phyloP scores from a whole-genome alignment of 2,888 invertebrate genomes.

The Macaria notata region DNA sequence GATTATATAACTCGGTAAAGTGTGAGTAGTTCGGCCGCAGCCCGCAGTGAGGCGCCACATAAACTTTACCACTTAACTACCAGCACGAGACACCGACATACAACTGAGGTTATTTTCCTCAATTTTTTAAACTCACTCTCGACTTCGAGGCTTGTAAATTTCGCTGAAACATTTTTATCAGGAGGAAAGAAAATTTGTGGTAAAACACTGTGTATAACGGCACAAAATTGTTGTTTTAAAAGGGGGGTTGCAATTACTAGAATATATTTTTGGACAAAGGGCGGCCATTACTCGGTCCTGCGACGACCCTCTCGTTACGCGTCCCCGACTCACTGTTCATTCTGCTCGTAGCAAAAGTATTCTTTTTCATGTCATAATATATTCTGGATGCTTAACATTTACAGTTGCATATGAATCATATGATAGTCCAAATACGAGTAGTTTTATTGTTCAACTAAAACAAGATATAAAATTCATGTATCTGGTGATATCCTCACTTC shows the following conservation, averaged over 20 bases:
- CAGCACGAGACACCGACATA: neutral
- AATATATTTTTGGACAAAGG: slow-evolving; percentile 49
- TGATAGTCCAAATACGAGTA: no score
- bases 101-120: slow-evolving; percentile 1
- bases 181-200: slow-evolving; percentile 4
- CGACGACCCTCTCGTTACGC: slow-evolving; percentile 51
- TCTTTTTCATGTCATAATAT: slow-evolving; percentile 35
- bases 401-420: no score
- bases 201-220: slow-evolving; percentile 7
- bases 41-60: neutral
- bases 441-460: no score
- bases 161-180: slow-evolving; percentile 8
- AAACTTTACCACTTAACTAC: slow-evolving; percentile 1
- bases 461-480: no score
- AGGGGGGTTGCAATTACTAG: slow-evolving; percentile 48
- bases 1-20: neutral
- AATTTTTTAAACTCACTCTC: slow-evolving; percentile 4
- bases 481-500: no score
- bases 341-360: slow-evolving; percentile 57
- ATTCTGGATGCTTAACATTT: slow-evolving; percentile 10
- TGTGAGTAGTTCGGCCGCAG: neutral
- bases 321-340: slow-evolving; percentile 58
- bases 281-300: slow-evolving; percentile 43
- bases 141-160: slow-evolving; percentile 6
- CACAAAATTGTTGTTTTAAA: slow-evolving; percentile 24